These are phyloP conservation scores for Cephalopholis sonnerati DNA, from an alignment of 2,113 vertebrate genomes.

Conservation along the genomic window DNA sequence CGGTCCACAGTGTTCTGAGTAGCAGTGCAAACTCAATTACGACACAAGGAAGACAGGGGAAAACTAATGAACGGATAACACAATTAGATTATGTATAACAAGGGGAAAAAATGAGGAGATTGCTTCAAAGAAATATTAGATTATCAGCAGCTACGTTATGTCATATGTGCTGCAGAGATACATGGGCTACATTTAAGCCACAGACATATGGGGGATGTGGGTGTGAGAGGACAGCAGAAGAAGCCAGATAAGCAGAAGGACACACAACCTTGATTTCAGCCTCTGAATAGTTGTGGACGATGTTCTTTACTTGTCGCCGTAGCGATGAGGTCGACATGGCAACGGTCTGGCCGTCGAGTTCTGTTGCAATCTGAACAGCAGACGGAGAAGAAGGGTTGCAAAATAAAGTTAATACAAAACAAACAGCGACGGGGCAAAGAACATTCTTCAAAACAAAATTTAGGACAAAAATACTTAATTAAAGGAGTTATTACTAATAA, in stretches of 20 bases:
- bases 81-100: constrained; percentile 32
- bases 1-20: constrained; percentile 17
- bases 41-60: constrained; percentile 9
- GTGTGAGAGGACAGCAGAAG: constrained; percentile 13
- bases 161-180: constrained; percentile 24
- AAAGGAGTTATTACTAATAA: background rate
- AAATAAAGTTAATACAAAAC: constrained; percentile 54
- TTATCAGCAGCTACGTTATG: constrained; percentile 16
- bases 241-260: constrained; percentile 20
- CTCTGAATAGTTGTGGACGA: constrained; percentile 95
- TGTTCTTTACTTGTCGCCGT: constrained; percentile 94
- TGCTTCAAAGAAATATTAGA: constrained; percentile 31
- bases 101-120: constrained; percentile 11
- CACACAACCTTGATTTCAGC: constrained; percentile 92
- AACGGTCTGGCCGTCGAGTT: constrained; percentile 82
- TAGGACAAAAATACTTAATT: background rate
- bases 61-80: constrained; percentile 23
- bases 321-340: constrained; percentile 94
- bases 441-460: background rate
- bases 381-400: constrained; percentile 44
- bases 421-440: constrained; percentile 23
- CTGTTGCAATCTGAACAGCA: constrained; percentile 74
- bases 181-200: background rate
- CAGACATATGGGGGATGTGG: background rate
- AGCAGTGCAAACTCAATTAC: constrained; percentile 23